Evolutionary conservation across 2,113 vertebrate species (phyloP).

Genomic region (Vulpes lagopus): DNA sequence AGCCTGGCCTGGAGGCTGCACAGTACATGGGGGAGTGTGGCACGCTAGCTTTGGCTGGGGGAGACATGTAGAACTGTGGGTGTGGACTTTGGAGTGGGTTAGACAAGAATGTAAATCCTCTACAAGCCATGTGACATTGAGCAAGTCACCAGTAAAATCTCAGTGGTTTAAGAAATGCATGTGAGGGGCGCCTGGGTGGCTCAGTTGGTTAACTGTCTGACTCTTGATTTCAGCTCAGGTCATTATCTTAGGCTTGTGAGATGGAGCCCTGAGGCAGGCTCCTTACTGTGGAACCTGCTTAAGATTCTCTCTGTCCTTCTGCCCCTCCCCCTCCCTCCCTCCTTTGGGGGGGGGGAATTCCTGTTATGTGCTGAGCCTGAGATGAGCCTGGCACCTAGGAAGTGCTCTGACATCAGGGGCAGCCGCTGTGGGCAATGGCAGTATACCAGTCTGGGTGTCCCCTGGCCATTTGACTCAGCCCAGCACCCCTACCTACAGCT

Average conservation of each 20-base stretch:
- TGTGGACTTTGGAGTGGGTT: not conserved
- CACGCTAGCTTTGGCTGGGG: not conserved
- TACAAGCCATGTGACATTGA: not conserved
- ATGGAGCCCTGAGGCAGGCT: not conserved
- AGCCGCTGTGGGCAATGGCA: not conserved
- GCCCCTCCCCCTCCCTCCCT: not conserved
- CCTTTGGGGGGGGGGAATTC: not conserved
- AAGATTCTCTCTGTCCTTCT: not conserved
- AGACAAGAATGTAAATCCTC: not conserved
- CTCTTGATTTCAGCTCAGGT: not conserved
- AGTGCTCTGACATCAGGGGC: not conserved
- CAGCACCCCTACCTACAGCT: accelerated
- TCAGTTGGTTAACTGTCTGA: not conserved
- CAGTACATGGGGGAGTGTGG: accelerated
- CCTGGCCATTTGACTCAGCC: not conserved
- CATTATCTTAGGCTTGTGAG: not conserved
- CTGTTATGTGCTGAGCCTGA: not conserved
- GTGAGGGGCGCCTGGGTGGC: not conserved
- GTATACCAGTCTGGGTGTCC: not conserved
- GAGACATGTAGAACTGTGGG: not conserved
- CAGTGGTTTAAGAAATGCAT: not conserved
- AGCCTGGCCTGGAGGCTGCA: not conserved
- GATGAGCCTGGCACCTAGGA: not conserved
- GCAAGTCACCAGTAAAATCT: not conserved
- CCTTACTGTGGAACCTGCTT: not conserved